These are phyloP conservation scores for Muscicapa adusta DNA, from an alignment of 2,113 vertebrate genomes.

Conservation along the genomic window DNA sequence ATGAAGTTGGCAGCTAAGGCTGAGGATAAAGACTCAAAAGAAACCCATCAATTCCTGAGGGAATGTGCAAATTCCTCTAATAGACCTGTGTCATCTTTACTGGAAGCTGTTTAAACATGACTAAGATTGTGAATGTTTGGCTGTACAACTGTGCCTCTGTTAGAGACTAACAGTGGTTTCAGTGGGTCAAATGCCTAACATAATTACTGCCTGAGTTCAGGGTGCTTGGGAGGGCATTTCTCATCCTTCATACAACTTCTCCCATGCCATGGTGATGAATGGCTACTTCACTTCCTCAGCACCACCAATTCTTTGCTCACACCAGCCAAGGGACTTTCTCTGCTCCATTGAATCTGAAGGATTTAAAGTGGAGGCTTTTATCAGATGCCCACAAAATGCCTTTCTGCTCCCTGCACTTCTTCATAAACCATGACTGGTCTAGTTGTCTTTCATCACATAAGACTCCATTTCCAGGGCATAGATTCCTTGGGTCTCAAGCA, in stretches of 20 bases:
- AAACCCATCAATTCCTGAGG: neutral
- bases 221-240: conserved; percentile 19
- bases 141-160: conserved; percentile 32
- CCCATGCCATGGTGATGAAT: neutral
- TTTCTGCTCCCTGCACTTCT: neutral
- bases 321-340: neutral
- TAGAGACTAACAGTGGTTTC: conserved; percentile 17
- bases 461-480: neutral
- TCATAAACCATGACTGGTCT: neutral
- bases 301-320: neutral
- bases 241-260: neutral
- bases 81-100: conserved; percentile 34
- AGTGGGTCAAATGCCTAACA: conserved; percentile 31
- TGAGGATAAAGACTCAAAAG: conserved; percentile 10
- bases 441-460: neutral
- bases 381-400: neutral
- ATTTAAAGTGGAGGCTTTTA: neutral
- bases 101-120: conserved; percentile 47
- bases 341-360: neutral
- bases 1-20: neutral
- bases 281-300: neutral
- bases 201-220: conserved; percentile 28
- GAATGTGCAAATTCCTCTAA: conserved; percentile 26
- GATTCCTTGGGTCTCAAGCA: neutral
- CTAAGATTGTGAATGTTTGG: conserved; percentile 13